Evolutionary conservation across 2,888 invertebrate genomes (phyloP).

Genomic region (Trissonchulus latispiculum): DNA sequence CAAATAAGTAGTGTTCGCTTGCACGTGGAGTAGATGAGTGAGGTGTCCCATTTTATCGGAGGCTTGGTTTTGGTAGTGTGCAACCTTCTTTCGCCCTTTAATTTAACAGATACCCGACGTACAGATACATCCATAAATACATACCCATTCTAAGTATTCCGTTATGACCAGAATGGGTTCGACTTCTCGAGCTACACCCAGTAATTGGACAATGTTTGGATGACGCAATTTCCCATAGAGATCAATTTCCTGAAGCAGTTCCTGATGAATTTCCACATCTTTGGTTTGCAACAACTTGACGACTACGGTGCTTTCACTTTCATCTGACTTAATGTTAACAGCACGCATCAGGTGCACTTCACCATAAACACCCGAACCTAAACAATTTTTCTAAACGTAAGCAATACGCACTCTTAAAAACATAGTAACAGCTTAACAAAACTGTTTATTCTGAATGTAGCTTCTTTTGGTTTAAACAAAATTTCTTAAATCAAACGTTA

Average conservation of each 20-base stretch:
- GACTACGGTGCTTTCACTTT: constrained; percentile 51
- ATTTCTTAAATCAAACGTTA: too few species aligned
- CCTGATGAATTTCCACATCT: constrained; percentile 57
- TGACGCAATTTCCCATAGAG: constrained; percentile 71
- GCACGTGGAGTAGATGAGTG: too few species aligned
- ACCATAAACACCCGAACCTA: constrained; percentile 81
- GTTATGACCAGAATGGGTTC: constrained; percentile 79
- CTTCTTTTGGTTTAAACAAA: too few species aligned
- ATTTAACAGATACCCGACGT: too few species aligned
- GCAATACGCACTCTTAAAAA: neutral
- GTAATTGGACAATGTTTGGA: constrained; percentile 64
- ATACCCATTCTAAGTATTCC: constrained; percentile 85
- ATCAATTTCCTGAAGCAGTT: constrained; percentile 60
- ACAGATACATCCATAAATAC: too few species aligned
- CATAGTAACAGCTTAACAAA: neutral
- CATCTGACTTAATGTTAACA: constrained; percentile 43
- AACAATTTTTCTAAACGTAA: constrained; percentile 19
- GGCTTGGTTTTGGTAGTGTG: too few species aligned
- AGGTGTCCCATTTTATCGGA: too few species aligned
- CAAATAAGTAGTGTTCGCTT: too few species aligned
- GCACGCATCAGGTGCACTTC: constrained; percentile 71
- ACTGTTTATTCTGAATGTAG: too few species aligned
- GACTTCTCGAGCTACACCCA: constrained; percentile 61
- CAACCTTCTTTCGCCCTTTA: too few species aligned
- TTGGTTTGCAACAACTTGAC: constrained; percentile 34